Conservation (phyloP, 1,140 invertebrate species). For the Vanessa tameamea region DNA sequence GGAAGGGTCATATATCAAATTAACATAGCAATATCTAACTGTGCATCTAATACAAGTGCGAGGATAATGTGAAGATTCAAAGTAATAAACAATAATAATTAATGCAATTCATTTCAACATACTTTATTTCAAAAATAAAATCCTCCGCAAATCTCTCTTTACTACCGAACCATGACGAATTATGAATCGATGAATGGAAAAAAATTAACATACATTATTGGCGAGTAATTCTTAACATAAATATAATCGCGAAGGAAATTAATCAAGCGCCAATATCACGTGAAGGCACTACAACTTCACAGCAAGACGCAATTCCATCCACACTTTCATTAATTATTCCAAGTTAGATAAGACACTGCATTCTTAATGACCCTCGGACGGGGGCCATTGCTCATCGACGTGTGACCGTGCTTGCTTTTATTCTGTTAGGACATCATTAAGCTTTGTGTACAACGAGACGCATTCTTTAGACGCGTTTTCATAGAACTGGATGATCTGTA, state of each 20-base stretch:
- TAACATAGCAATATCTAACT: too few relatives aligned
- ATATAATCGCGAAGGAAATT: not conserved
- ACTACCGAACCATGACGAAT: too few relatives aligned
- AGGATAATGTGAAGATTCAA: too few relatives aligned
- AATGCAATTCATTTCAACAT: too few relatives aligned
- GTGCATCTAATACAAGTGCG: too few relatives aligned
- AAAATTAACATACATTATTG: not conserved
- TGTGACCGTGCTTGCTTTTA: conserved; percentile 58
- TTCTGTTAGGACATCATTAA: conserved; percentile 57
- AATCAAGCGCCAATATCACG: conserved; percentile 39
- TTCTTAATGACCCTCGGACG: conserved; percentile 70
- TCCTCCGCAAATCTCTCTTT: too few relatives aligned
- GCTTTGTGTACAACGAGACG: conserved; percentile 41
- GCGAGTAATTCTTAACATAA: not conserved
- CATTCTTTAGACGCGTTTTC: conserved; percentile 14
- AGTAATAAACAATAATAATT: too few relatives aligned
- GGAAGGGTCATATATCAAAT: too few relatives aligned
- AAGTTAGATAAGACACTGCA: conserved; percentile 77
- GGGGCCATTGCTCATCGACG: conserved; percentile 70
- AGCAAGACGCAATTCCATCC: conserved; percentile 72
- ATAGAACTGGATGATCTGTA: not conserved
- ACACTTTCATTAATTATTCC: conserved; percentile 79
- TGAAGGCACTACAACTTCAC: conserved; percentile 50
- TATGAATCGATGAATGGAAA: not conserved
- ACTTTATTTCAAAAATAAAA: too few relatives aligned